Evolutionary conservation across 2,113 vertebrate genomes (phyloP), one percentile per base, ranked within the genome.

Genomic region (Monarcha castaneiventris): DNA sequence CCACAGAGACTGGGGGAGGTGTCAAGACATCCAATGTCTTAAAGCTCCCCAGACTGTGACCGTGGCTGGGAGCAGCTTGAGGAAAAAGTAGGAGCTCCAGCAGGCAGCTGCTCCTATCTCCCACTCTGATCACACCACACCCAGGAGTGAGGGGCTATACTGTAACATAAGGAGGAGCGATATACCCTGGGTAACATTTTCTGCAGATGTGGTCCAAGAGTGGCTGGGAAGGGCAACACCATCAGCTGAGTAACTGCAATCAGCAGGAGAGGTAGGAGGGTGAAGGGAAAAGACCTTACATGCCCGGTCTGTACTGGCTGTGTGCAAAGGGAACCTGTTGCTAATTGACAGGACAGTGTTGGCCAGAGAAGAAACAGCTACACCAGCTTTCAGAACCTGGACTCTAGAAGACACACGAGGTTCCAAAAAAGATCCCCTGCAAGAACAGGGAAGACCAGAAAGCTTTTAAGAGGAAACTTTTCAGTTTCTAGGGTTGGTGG

Each of bases 81-180:
- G 62, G 74, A 69, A 85, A 68, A 33, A 51, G 27, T 3, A 29
- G 4, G 66, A 55, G 30, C 52, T 79, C 26, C 64, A 77, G 43
- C 49, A 56, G 58, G 14, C 67, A 64, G 49, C 29, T 66, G 21
- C 35, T 72, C 9, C 51, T 16, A 3, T 35, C 48, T 79, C 39
- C 67, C 58, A 21, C 8, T 18, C 37, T 32, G 44, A 59, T 35
- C 37, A 9, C 12, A 33, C 46, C 11, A 26, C 48, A 33, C 39
- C 16, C 51, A 48, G 41, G 8, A 66, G 11, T 52, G 35, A 81
- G n/a, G 11, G 56, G 19, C 37, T 58, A 3, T 3, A 2, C 25
- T 43, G 1, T 2, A 23, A 30, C 9, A 6, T 14, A 37, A 32
- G 52, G 56, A 74, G 52, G 15, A 69, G 32, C 0, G 0, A 41